These are phyloP conservation scores for Sarcophaga peregrina DNA, from an alignment of 1,140 invertebrate genomes.

Conservation along the genomic window DNA sequence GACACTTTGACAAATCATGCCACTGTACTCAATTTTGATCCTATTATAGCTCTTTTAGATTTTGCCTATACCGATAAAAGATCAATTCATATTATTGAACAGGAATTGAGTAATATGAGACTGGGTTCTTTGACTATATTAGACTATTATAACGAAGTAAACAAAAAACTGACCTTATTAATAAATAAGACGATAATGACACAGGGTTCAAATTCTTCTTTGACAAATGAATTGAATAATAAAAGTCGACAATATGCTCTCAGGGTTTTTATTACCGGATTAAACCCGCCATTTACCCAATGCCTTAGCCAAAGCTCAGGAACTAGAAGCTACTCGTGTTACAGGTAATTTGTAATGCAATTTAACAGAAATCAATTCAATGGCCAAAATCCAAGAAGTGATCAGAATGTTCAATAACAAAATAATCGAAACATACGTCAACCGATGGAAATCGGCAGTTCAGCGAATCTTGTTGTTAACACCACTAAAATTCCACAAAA, in stretches of 20 bases:
- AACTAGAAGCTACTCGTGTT: background rate
- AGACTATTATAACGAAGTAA: constrained; percentile 10
- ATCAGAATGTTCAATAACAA: background rate
- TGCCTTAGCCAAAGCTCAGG: background rate
- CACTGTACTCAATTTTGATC: background rate
- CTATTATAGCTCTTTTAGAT: constrained; percentile 1
- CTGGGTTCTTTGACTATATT: background rate
- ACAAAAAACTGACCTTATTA: background rate
- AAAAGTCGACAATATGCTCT: too few species aligned
- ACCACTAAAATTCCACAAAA: too few species aligned
- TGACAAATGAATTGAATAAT: too few species aligned
- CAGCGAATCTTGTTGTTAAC: too few species aligned
- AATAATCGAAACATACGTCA: too few species aligned
- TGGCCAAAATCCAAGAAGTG: background rate
- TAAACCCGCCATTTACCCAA: constrained; percentile 3
- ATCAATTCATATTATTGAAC: background rate
- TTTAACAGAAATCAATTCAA: background rate
- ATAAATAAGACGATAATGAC: too few species aligned
- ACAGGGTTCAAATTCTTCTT: too few species aligned
- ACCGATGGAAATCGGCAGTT: too few species aligned
- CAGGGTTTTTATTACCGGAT: too few species aligned
- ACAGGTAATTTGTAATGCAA: too few species aligned
- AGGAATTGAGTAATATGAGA: background rate
- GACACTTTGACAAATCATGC: background rate
- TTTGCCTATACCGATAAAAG: background rate